Percentiles rank a stretch among this genome's conserved stretches.
phyloP scores from a whole-genome alignment of 2,113 vertebrate species.

The Lethenteron reissneri region DNA sequence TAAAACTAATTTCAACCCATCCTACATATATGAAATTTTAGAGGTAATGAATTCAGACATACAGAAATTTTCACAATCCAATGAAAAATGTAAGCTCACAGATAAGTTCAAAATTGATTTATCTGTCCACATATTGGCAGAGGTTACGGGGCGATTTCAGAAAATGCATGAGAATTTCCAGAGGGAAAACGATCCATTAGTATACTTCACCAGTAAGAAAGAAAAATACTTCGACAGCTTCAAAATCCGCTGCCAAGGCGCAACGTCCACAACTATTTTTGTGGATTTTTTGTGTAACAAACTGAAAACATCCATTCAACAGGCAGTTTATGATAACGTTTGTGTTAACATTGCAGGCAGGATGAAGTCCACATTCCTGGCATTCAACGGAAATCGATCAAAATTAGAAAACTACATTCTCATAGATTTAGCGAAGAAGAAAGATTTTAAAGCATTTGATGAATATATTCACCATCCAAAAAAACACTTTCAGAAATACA shows the following conservation, averaged over 20 bases:
- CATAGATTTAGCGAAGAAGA: constrained; percentile 23
- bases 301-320: constrained; percentile 15
- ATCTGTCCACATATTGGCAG: constrained; percentile 18
- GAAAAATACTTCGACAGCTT: constrained; percentile 23
- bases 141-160: constrained; percentile 18
- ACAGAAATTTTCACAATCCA: too few relatives aligned
- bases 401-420: constrained; percentile 30
- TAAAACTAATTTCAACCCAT: constrained; percentile 13
- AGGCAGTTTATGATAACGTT: constrained; percentile 8
- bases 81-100: not conserved
- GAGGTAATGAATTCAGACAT: too few relatives aligned
- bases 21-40: constrained; percentile 17
- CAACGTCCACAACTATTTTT: constrained; percentile 20
- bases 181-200: constrained; percentile 15
- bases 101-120: constrained; percentile 16
- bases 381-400: constrained; percentile 17
- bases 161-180: constrained; percentile 17
- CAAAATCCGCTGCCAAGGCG: constrained; percentile 21
- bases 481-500: constrained; percentile 16
- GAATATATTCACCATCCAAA: constrained; percentile 16
- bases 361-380: constrained; percentile 15
- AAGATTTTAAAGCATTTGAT: constrained; percentile 23
- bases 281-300: constrained; percentile 24
- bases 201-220: constrained; percentile 21
- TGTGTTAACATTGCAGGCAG: constrained; percentile 15